phyloP scores from a whole-genome alignment of 1,140 invertebrate species.

The Pinna nobilis region DNA sequence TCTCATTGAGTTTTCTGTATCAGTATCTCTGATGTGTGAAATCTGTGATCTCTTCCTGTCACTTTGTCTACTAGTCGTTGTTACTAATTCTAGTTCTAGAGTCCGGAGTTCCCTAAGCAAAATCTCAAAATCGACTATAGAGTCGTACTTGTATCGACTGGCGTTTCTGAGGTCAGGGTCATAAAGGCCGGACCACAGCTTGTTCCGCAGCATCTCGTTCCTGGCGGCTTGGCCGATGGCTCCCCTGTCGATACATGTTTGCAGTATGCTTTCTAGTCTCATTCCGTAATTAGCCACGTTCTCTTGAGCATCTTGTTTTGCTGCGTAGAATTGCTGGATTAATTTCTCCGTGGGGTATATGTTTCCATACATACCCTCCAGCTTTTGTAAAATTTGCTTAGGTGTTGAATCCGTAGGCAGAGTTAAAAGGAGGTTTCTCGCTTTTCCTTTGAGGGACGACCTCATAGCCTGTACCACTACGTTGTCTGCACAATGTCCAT shows the following conservation, averaged over 20 bases:
- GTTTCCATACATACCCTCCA: slow-evolving; percentile 14
- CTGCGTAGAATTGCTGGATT: slow-evolving; percentile 6
- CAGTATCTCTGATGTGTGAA: too few species aligned
- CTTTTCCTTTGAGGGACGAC: slow-evolving; percentile 6
- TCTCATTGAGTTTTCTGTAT: too few species aligned
- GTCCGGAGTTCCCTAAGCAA: too few species aligned
- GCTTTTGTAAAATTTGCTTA: slow-evolving; percentile 5
- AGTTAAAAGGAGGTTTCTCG: slow-evolving; percentile 9
- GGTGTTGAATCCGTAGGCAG: slow-evolving; percentile 5
- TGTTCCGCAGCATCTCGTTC: slow-evolving; percentile 13
- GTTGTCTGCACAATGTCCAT: too few species aligned
- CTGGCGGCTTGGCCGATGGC: background rate
- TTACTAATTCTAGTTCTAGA: too few species aligned
- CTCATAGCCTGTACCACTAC: background rate
- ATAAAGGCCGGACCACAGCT: too few species aligned
- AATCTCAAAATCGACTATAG: too few species aligned
- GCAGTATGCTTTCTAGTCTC: background rate
- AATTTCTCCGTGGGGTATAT: slow-evolving; percentile 2
- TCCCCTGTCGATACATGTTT: background rate
- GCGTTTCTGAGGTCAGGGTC: too few species aligned
- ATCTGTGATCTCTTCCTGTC: too few species aligned
- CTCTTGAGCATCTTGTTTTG: background rate
- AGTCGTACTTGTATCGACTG: too few species aligned
- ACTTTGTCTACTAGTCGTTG: too few species aligned
- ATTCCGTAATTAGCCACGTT: slow-evolving; percentile 10